Conservation (phyloP, 2,113 vertebrate species). For the Corythaeola cristata region DNA sequence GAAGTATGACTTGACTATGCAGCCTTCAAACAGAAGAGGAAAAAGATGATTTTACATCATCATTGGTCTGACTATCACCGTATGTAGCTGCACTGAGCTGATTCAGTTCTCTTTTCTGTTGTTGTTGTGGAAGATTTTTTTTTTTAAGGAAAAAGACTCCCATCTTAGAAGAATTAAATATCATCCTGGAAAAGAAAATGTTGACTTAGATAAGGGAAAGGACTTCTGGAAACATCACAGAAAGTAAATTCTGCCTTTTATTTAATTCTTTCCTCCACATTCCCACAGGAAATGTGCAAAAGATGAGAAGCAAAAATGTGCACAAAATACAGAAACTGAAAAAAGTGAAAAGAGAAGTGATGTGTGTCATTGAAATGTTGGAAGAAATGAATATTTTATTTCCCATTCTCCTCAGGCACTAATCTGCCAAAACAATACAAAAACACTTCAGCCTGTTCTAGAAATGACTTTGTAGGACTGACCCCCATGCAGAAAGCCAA, state of each 20-base stretch:
- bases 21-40: background rate
- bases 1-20: background rate
- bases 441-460: background rate
- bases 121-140: background rate
- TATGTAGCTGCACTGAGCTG: background rate
- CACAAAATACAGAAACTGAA: background rate
- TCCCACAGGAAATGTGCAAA: background rate
- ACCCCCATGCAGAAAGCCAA: background rate
- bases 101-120: background rate
- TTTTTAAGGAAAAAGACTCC: background rate
- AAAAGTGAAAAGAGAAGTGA: background rate
- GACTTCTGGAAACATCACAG: background rate
- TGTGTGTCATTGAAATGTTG: background rate
- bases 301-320: background rate
- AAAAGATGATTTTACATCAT: background rate
- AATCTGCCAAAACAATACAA: background rate
- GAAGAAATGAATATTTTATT: background rate
- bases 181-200: background rate
- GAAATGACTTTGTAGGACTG: background rate
- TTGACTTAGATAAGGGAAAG: constrained; percentile 2
- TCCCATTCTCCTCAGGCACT: background rate
- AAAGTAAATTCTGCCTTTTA: background rate
- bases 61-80: background rate
- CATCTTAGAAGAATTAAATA: background rate
- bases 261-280: background rate